Base-by-base conservation (phyloP, 2,797 vertebrate species). In the Spinus pinus region DNA sequence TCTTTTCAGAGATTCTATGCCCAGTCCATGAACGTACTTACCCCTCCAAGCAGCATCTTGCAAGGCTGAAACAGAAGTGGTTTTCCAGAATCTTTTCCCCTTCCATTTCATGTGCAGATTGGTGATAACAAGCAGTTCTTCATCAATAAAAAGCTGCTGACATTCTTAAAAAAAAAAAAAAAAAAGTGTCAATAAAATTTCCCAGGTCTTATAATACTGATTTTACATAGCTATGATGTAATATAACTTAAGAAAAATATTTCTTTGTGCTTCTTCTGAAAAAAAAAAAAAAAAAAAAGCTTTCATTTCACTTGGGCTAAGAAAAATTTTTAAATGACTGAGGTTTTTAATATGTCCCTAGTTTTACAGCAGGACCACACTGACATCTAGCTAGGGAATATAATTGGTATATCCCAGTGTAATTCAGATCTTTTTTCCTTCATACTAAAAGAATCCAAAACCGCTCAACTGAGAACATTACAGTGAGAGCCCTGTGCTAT, bases 71-170 rank as follows among this genome's bases (percentile, higher is more conserved):
- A 83, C 12, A 62, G 46, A 92, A 92, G 64, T 7, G 47, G 23
- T 71, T 94, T 91, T 81, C 82, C n/a, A 56, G 64, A 90, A 74
- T 79, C 30, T 41, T 67, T 46, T 78, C 50, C 65, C 70, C 78
- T 92, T 91, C 94, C 96, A 95, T 95, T 91, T 86, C 91, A 88
- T 3, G 16, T 71, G 31, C 27, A 70, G 58, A 50, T 12, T 61
- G 75, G 62, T 37, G 56, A 60, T 51, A 89, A 58, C 23, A 65
- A 64, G 58, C 4, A 17, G n/a, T 31, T 83, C 74, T 93, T 89
- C 88, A 70, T 64, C 84, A 90, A 62, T 64, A 90, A 79, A 87
- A 79, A 85, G 14, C 20, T 37, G 41, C 7, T 66, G 65, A 67
- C 49, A 41, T 79, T 71, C 80, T 73, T 72, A 49, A 93, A 84